Conservation (phyloP, 2,797 vertebrate species). For the Synanceia verrucosa region DNA sequence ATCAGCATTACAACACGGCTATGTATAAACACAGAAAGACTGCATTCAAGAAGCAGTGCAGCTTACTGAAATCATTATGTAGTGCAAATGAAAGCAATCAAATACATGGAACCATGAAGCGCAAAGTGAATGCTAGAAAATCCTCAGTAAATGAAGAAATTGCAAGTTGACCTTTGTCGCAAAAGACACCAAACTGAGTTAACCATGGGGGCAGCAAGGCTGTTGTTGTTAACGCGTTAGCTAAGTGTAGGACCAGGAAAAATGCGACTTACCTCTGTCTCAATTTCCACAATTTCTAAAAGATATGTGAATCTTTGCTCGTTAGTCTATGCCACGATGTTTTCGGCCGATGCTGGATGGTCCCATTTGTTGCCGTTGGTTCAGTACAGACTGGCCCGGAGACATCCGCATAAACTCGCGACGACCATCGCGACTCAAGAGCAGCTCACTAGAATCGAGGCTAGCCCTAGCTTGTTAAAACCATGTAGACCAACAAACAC, state of each 20-base stretch:
- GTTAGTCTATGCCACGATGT: conserved; percentile 73
- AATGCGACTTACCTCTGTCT: conserved; percentile 76
- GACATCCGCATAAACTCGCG: conserved; percentile 80
- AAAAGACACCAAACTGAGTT: conserved; percentile 33
- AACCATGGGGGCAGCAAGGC: conserved; percentile 27
- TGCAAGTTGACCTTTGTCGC: conserved; percentile 50
- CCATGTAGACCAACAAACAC: conserved; percentile 68
- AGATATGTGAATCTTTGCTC: conserved; percentile 44
- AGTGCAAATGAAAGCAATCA: neutral
- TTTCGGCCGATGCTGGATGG: conserved; percentile 81
- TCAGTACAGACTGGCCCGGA: conserved; percentile 74
- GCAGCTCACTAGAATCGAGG: conserved; percentile 62
- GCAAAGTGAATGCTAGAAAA: neutral
- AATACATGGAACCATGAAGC: neutral
- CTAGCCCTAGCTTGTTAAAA: conserved; percentile 75
- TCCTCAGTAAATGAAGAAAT: neutral
- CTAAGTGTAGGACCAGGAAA: conserved; percentile 4
- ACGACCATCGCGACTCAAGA: conserved; percentile 78
- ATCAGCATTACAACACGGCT: neutral
- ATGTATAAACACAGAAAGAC: neutral
- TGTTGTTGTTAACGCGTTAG: conserved; percentile 69
- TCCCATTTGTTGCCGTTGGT: conserved; percentile 85
- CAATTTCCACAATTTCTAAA: conserved; percentile 58
- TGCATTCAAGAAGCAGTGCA: neutral
- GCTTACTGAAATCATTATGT: neutral